Base-by-base conservation (phyloP, 2,113 vertebrate genomes). In the Pica pica region DNA sequence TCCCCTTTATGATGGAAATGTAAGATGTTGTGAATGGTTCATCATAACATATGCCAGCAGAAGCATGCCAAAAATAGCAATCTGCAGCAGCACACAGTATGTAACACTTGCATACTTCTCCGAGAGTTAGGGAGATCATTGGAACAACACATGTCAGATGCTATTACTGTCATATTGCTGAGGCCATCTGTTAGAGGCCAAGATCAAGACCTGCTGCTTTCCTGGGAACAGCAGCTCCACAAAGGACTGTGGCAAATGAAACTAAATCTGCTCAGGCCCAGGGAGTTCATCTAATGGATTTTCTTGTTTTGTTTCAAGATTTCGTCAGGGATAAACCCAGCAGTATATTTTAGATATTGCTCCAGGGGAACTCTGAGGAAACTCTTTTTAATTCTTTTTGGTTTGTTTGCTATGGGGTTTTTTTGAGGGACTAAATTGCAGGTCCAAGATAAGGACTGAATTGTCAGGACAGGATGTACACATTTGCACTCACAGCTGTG, bases 81-180 rank as follows among this genome's bases (percentile, higher is more conserved):
- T 97, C 95, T 90, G 97, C 98, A 97, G 93, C 97, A 97, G 96
- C 97, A 98, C 97, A 95, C 23, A 70, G 97, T 71, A 96, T 94
- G 94, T 95, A 97, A 97, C 1, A 96, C 97, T 97, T 97, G 96
- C 97, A 96, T 96, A 97, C 98, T 98, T 98, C 95, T 97, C 91
- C 24, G n/a, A 97, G 97, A 98, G 97, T 96, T 93, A 97, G 95
- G 96, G 95, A 96, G 94, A 98, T 98, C 97, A 95, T 95, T 95
- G 97, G 93, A 98, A 98, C 94, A 98, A 97, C 98, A 98, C 97
- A 98, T 98, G 98, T 98, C 98, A 98, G 96, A 98, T 98, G 94
- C 94, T 96, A 97, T 98, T 98, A 98, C 84, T 91, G 93, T 98
- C 98, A 98, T 80, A 79, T 92, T 94, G 96, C 94, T 95, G 97